A percentile compares a stretch with the other conserved stretches of the same genome.
Evolutionary conservation across 2,113 vertebrate species (phyloP).

Genomic region (Proterorhinus semilunaris): DNA sequence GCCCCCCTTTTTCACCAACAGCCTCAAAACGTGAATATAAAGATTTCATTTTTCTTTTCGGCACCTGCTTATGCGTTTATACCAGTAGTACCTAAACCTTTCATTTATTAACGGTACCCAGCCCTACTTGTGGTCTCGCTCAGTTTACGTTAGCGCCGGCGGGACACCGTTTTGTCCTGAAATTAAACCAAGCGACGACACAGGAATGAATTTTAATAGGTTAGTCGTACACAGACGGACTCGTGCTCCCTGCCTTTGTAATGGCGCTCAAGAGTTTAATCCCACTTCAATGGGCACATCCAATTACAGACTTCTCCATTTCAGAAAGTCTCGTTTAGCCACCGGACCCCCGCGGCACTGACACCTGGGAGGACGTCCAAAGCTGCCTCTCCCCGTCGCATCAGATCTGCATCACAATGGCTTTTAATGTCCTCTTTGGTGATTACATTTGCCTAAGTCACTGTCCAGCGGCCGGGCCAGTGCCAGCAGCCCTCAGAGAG

Average conservation of each 20-base stretch:
- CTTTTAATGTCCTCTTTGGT: constrained; percentile 24
- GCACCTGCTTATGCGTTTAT: too few relatives aligned
- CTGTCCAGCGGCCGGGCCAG: constrained; percentile 2
- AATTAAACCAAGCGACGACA: background rate
- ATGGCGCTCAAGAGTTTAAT: background rate
- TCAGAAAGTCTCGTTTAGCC: constrained; percentile 15
- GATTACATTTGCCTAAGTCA: constrained; percentile 29
- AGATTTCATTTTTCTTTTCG: too few relatives aligned
- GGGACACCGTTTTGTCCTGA: background rate
- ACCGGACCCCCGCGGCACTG: constrained; percentile 35
- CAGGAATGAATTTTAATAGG: background rate
- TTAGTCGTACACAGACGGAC: background rate
- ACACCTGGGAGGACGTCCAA: constrained; percentile 57
- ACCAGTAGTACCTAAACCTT: too few relatives aligned
- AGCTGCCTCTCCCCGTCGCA: constrained; percentile 12
- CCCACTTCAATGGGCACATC: constrained; percentile 3
- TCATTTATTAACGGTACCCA: too few relatives aligned
- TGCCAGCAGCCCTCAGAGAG: constrained; percentile 9
- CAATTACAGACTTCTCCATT: constrained; percentile 8
- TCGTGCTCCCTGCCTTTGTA: background rate
- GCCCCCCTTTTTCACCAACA: too few relatives aligned
- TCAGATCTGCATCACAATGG: constrained; percentile 39
- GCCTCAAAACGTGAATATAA: too few relatives aligned
- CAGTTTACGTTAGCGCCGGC: too few relatives aligned
- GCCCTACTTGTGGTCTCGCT: too few relatives aligned